Conservation (phyloP, 30 jellyfish, hydroid and myxozoan genomes). For the Sanderia malayensis region DNA sequence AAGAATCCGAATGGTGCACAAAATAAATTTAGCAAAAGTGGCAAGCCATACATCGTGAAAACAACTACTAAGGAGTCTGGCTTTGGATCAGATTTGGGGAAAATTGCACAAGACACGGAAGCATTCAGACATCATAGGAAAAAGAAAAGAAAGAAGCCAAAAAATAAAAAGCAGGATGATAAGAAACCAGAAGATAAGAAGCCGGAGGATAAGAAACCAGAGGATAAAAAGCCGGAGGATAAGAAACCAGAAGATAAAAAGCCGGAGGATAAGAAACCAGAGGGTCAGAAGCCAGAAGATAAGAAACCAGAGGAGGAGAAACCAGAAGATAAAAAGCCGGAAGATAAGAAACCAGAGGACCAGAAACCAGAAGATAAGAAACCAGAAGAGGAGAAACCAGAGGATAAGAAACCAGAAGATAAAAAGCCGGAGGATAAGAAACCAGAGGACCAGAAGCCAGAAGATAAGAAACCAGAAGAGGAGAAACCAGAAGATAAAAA, state of each 20-base stretch:
- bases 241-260: not conserved
- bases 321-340: slow-evolving; percentile 5
- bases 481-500: no score
- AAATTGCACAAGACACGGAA: not conserved
- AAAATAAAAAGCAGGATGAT: slow-evolving; percentile 1
- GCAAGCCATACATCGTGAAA: not conserved
- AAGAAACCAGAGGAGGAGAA: not conserved
- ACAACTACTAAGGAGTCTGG: not conserved
- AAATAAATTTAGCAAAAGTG: not conserved
- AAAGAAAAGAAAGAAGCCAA: not conserved
- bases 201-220: slow-evolving; percentile 8
- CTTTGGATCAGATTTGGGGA: slow-evolving; percentile 18
- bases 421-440: no score
- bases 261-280: not conserved
- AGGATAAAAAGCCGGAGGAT: slow-evolving; percentile 2
- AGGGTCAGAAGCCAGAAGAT: no score
- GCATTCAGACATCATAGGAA: no score
- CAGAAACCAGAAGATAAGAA: no score
- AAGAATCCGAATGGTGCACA: not conserved
- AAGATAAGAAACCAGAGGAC: not conserved
- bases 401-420: slow-evolving; percentile 58
- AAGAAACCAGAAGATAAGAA: slow-evolving; percentile 6
- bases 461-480: no score
- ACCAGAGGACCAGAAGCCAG: no score
- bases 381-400: slow-evolving; percentile 2